A percentile compares a stretch with the other conserved stretches of the same genome.
Conservation (phyloP, 2,797 vertebrate genomes). For the Emydoidea blandingii region DNA sequence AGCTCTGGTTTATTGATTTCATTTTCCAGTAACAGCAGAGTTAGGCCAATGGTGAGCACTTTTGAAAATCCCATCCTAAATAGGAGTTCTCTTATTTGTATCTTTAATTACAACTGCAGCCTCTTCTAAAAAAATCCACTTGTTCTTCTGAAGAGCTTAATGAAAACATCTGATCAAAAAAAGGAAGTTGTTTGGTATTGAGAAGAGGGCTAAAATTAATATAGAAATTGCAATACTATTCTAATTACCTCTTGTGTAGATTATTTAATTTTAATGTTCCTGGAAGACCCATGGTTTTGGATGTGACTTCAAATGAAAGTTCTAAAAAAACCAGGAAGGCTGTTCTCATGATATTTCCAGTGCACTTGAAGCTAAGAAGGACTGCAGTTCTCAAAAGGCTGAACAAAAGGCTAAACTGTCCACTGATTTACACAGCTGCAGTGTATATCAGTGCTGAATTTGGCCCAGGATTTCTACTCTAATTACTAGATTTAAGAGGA, state of each 20-base stretch:
- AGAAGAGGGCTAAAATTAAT: background rate
- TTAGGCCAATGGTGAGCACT: accelerated
- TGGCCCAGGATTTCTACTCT: background rate
- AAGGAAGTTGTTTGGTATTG: background rate
- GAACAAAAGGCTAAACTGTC: background rate
- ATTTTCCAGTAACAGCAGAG: background rate
- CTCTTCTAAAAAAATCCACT: background rate
- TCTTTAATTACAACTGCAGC: too few relatives aligned
- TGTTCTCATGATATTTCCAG: background rate
- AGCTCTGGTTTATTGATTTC: background rate
- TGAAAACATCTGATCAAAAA: background rate
- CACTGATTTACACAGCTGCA: background rate
- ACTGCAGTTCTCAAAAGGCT: background rate
- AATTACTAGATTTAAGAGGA: background rate
- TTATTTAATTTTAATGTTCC: background rate
- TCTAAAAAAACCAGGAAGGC: background rate
- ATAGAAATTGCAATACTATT: background rate
- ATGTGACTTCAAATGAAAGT: background rate
- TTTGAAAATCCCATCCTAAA: conserved; percentile 3
- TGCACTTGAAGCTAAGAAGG: background rate
- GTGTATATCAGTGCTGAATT: background rate
- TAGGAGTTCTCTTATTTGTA: background rate
- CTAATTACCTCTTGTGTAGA: background rate
- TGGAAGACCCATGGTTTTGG: background rate
- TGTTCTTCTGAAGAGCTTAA: background rate